A percentile compares a stretch with the other conserved stretches of the same genome.
These are phyloP conservation scores for Platichthys flesus DNA, from an alignment of 2,113 vertebrate species.

Conservation along the genomic window DNA sequence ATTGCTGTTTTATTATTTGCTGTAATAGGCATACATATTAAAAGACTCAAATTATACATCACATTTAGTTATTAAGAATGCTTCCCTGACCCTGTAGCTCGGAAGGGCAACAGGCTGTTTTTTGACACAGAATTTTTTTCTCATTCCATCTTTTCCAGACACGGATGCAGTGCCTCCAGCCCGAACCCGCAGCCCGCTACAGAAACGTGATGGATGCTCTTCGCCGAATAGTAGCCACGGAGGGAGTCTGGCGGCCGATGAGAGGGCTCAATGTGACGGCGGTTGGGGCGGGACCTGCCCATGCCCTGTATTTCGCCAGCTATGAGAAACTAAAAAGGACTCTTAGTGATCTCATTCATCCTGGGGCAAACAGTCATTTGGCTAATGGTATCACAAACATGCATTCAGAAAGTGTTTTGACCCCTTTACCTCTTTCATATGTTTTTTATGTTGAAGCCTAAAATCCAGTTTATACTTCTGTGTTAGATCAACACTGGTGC, in stretches of 20 bases:
- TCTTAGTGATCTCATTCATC: conserved; percentile 95
- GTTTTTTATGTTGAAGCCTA: background rate
- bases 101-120: too few relatives aligned
- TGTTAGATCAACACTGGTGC: background rate
- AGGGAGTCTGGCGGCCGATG: conserved; percentile 95
- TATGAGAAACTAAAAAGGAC: conserved; percentile 99
- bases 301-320: conserved; percentile 98
- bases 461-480: background rate
- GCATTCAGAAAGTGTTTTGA: background rate
- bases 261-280: conserved; percentile 94
- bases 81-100: background rate
- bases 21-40: background rate
- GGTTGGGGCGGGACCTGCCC: conserved; percentile 93
- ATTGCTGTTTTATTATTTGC: background rate
- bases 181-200: conserved; percentile 93
- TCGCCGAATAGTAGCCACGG: conserved; percentile 90
- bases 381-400: conserved; percentile 92
- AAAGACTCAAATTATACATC: background rate
- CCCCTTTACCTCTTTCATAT: background rate
- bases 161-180: conserved; percentile 97
- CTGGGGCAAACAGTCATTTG: conserved; percentile 99
- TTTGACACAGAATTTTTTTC: background rate
- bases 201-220: conserved; percentile 96
- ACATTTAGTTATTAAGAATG: background rate
- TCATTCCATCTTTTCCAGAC: conserved; percentile 81